Percentiles rank a stretch among this genome's conserved stretches.
These are phyloP conservation scores for Lepidothrix coronata DNA, from an alignment of 2,113 vertebrate species.

Conservation along the genomic window DNA sequence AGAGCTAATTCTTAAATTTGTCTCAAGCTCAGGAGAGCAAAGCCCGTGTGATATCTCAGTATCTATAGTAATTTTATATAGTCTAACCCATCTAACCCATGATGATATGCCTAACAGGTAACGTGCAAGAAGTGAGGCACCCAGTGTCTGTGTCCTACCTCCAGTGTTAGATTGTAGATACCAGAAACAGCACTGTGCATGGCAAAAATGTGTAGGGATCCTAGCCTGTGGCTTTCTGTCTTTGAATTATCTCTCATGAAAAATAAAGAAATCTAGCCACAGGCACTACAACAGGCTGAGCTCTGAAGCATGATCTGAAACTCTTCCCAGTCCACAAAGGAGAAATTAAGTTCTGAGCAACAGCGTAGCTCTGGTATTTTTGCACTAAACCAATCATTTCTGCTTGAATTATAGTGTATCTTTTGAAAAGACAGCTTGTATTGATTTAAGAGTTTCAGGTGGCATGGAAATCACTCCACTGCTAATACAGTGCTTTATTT, in stretches of 20 bases:
- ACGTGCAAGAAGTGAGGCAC: background rate
- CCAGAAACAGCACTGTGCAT: background rate
- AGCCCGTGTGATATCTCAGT: background rate
- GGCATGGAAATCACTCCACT: background rate
- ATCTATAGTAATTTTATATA: background rate
- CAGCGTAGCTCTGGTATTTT: background rate
- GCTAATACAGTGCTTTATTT: background rate
- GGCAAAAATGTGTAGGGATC: background rate
- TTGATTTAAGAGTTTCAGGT: background rate
- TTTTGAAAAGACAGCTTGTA: background rate
- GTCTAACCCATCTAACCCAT: background rate
- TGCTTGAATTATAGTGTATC: background rate
- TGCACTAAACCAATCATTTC: background rate
- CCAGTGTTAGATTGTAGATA: background rate
- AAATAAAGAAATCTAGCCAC: background rate
- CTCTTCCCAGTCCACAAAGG: background rate
- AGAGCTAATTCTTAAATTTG: background rate
- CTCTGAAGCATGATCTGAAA: background rate
- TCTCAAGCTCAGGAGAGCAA: background rate
- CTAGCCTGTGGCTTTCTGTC: background rate
- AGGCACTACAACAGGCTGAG: background rate
- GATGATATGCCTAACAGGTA: background rate
- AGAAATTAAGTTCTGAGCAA: background rate
- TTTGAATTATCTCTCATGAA: background rate
- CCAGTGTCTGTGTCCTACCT: background rate